Conservation (phyloP, 2,113 vertebrate species). For the Pelodiscus sinensis region DNA sequence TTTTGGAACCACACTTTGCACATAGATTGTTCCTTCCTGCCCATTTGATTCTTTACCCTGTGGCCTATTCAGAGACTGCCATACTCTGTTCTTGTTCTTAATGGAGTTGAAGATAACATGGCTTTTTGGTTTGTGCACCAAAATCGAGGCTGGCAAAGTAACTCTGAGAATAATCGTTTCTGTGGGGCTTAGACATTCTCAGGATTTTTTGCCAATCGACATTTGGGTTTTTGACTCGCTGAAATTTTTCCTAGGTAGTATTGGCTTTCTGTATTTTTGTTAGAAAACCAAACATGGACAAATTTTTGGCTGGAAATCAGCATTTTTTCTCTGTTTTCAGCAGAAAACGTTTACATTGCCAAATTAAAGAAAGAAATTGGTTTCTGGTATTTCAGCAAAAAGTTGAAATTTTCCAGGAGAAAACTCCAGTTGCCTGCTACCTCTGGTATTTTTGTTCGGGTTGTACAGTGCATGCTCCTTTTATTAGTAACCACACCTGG, state of each 20-base stretch:
- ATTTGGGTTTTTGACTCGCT: not conserved
- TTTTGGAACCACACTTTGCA: not conserved
- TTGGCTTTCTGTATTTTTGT: not conserved
- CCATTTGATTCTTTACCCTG: not conserved
- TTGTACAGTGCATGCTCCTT: not conserved
- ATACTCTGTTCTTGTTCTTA: not conserved
- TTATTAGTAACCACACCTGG: not conserved
- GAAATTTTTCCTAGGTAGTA: not conserved
- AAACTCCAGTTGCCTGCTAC: not conserved
- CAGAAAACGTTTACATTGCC: not conserved
- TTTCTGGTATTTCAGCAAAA: not conserved
- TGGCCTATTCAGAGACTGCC: not conserved
- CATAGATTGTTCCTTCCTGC: not conserved
- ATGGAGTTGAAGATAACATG: not conserved
- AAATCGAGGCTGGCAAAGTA: not conserved
- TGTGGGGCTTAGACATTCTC: not conserved
- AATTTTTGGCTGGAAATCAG: not conserved
- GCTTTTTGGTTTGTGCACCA: not conserved
- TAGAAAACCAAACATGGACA: not conserved
- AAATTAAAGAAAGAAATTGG: not conserved
- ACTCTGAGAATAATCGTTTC: not conserved
- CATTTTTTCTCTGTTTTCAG: not conserved
- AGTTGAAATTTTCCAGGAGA: not conserved
- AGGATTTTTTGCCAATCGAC: not conserved
- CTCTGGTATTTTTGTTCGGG: not conserved